These are phyloP conservation scores for Bufotes viridis DNA, from an alignment of 2,797 vertebrate genomes.

Conservation along the genomic window DNA sequence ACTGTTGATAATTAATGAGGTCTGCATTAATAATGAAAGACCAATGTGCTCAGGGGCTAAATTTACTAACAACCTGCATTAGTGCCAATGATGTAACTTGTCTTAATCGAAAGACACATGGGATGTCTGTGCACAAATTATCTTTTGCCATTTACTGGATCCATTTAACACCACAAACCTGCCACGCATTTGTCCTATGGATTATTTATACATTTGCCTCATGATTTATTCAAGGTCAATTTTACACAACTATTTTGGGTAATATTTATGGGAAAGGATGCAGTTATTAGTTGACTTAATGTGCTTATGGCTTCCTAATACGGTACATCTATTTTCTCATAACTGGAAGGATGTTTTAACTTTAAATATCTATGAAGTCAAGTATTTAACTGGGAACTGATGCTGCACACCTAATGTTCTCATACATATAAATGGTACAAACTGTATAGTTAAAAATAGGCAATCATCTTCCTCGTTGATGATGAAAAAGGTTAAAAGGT, in stretches of 20 bases:
- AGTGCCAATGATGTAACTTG: conserved; percentile 52
- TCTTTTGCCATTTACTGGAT: conserved; percentile 61
- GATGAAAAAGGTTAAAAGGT: no score
- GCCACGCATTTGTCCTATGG: conserved; percentile 55
- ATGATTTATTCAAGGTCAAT: conserved; percentile 58
- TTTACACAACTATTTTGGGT: conserved; percentile 47
- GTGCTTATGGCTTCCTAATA: conserved; percentile 24
- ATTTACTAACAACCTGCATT: conserved; percentile 67
- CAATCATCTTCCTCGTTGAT: background rate
- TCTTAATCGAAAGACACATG: conserved; percentile 65
- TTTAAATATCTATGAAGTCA: background rate
- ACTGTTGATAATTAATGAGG: conserved; percentile 70
- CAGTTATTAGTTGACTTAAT: conserved; percentile 41
- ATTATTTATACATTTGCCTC: conserved; percentile 60
- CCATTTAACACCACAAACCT: conserved; percentile 63
- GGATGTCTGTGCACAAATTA: conserved; percentile 68
- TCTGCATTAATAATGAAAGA: conserved; percentile 70
- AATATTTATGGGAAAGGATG: conserved; percentile 53
- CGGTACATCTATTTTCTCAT: background rate
- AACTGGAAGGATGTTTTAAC: background rate
- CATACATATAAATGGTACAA: background rate
- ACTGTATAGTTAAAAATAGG: background rate
- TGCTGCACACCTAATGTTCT: background rate
- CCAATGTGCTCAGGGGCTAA: conserved; percentile 63
- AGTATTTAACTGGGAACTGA: conserved; percentile 1